These are phyloP conservation scores for Andricus curvator DNA, from an alignment of 2,888 invertebrate genomes.

Conservation along the genomic window DNA sequence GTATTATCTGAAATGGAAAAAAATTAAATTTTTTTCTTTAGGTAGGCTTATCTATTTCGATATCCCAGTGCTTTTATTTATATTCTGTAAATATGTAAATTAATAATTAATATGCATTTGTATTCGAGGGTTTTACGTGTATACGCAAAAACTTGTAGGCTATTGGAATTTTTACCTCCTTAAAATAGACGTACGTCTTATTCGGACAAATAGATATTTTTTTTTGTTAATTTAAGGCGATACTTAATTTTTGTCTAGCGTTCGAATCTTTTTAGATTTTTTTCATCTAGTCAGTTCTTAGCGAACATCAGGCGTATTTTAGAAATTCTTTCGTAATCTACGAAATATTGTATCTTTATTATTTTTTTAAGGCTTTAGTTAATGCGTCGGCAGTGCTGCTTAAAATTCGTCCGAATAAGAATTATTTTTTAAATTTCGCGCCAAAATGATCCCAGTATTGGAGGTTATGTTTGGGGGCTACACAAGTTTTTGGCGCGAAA, in stretches of 20 bases:
- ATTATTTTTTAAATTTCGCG: not conserved
- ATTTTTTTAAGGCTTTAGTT: not conserved
- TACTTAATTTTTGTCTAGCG: conserved; percentile 16
- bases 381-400: conserved; percentile 23
- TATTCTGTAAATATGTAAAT: conserved; percentile 77
- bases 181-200: conserved; percentile 58
- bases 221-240: not conserved
- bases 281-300: conserved; percentile 33
- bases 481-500: not conserved
- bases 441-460: not conserved
- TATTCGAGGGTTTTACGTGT: conserved; percentile 63
- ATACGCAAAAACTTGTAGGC: conserved; percentile 48
- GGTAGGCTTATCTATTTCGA: not conserved
- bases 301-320: conserved; percentile 16
- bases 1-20: not conserved
- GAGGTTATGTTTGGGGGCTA: not conserved
- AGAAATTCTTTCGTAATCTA: not conserved
- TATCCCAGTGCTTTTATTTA: conserved; percentile 69
- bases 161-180: conserved; percentile 55
- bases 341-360: not conserved
- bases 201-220: conserved; percentile 55
- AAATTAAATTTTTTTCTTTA: not conserved
- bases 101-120: conserved; percentile 73
- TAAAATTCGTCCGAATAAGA: conserved; percentile 20
- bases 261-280: not conserved